Percentiles rank a stretch among this genome's conserved stretches.
phyloP scores from a whole-genome alignment of 2,888 invertebrate species.

The Eristalis tenax region DNA sequence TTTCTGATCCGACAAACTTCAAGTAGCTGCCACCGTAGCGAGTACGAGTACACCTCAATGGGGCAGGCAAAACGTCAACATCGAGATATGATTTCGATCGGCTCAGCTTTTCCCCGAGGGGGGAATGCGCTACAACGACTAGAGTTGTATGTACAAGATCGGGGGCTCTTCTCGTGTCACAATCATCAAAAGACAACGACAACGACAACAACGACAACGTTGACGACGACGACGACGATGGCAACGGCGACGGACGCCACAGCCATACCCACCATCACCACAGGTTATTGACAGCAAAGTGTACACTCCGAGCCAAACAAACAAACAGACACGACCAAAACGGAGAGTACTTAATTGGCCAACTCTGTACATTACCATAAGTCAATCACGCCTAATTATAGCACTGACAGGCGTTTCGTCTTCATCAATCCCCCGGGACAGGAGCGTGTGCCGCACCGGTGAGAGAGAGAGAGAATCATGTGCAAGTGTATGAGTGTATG shows the following conservation, averaged over 20 bases:
- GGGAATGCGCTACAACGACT: constrained; percentile 26
- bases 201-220: constrained; percentile 16
- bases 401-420: constrained; percentile 70
- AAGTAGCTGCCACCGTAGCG: constrained; percentile 57
- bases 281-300: constrained; percentile 67
- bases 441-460: background rate
- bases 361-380: constrained; percentile 67
- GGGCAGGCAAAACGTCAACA: constrained; percentile 34
- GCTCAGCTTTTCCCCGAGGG: background rate
- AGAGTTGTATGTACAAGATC: constrained; percentile 29
- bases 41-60: constrained; percentile 38
- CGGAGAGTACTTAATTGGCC: constrained; percentile 62
- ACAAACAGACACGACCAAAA: constrained; percentile 14
- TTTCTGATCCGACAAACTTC: constrained; percentile 59
- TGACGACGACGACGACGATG: background rate
- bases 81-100: constrained; percentile 71
- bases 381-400: constrained; percentile 71
- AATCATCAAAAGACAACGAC: constrained; percentile 60
- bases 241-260: too few species aligned
- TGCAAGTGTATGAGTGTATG: constrained; percentile 2
- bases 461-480: background rate
- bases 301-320: constrained; percentile 9
- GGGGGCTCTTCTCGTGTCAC: constrained; percentile 67
- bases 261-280: background rate
- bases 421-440: constrained; percentile 51